Evolutionary conservation across 2,888 invertebrate genomes (phyloP), one percentile per base, ranked within the genome.

Genomic region (Himalopsyche kuldschensis): DNA sequence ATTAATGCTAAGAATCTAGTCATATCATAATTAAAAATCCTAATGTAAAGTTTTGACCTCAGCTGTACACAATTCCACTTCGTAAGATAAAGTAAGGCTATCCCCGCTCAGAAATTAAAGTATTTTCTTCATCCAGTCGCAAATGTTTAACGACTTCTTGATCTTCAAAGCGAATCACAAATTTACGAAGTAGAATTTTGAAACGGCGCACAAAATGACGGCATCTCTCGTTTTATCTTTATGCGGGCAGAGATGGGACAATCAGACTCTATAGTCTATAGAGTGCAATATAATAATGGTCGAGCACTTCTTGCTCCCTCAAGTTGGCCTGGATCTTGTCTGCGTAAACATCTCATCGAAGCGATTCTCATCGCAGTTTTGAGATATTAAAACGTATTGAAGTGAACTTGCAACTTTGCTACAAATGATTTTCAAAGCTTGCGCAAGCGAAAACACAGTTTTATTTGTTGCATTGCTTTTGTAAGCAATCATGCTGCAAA

Each of bases 221-320:
- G 41, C 20, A 79, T 55, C 32, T 55, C 55, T 46, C 48, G 78
- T 47, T 78, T 79, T 79, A 63, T 79, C 79, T 79, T 79, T 79
- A 79, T 79, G 79, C 79, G 79, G 55, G 32, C 63, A 55, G 27
- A 55, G 79, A 79, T 55, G 63, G 20, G 79, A 79, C 79, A 79
- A 79, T 79, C 79, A 55, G 79, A 79, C 79, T 55, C 79, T 31
- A 55, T 55, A 10, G 79, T 55, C 79, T 31, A 55, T 55, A 10
- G 79, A 79, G 31, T 79, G 79, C 79, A 79, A 79, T 79, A 79
- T 79, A 79, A 79, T 79, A 79, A 79, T 48, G 79, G n/a, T 55
- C 0, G 55, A 79, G 79, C 79, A 47, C 47, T 78, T 15, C 78
- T 47, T 35, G 31, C 41, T 35, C 10, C 35, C 10, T 20, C 17